These are phyloP conservation scores for Ormyrus labotus DNA, from an alignment of 2,888 invertebrate species.

Conservation along the genomic window DNA sequence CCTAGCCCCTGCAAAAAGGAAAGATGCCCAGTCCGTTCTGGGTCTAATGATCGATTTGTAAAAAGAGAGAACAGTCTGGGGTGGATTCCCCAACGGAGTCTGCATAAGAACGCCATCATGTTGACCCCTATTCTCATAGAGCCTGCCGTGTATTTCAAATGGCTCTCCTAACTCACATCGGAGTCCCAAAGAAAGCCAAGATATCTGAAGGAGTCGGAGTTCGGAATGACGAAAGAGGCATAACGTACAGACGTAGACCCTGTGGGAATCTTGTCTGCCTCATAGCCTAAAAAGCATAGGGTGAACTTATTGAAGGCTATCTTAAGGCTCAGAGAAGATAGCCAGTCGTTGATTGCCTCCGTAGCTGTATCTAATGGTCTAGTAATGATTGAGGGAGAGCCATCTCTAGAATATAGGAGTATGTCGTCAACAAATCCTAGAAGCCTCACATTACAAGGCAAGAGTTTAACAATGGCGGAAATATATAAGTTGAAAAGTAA, in stretches of 20 bases:
- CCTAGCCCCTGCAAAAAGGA: neutral
- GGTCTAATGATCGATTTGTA: neutral
- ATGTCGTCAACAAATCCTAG: too few relatives aligned
- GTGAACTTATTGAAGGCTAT: neutral
- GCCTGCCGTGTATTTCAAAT: neutral
- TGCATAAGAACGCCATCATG: neutral
- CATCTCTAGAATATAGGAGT: too few relatives aligned
- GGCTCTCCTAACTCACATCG: neutral
- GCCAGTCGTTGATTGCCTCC: neutral
- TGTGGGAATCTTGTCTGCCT: neutral
- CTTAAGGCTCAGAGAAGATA: neutral
- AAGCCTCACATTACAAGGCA: too few relatives aligned
- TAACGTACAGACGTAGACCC: too few relatives aligned
- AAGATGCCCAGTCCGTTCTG: neutral
- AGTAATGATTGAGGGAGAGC: neutral
- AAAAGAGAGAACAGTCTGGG: neutral
- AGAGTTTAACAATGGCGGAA: neutral
- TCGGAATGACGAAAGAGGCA: neutral
- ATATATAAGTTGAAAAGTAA: slow-evolving; percentile 5
- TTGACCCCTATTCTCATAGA: neutral
- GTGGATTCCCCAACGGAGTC: neutral
- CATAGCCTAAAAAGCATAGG: neutral
- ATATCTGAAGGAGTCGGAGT: neutral
- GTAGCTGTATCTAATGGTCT: neutral
- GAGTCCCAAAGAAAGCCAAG: neutral